Conservation (phyloP, 2,113 vertebrate genomes). For the Pomatostomus ruficeps region DNA sequence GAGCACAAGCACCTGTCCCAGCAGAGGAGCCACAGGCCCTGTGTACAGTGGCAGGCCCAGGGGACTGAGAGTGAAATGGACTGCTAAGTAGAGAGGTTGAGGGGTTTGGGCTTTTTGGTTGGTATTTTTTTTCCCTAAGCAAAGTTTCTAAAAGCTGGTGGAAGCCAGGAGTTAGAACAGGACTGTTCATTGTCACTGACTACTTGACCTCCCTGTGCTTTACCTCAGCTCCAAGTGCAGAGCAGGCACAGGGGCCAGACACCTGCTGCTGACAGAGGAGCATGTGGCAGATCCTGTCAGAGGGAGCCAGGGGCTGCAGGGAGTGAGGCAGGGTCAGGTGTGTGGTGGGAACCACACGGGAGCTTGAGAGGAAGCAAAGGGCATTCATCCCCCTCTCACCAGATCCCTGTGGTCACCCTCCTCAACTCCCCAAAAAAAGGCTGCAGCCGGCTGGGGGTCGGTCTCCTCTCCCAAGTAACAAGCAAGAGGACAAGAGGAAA, state of each 20-base stretch:
- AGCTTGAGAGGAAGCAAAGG: neutral
- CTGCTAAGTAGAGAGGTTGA: neutral
- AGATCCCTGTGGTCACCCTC: fast-evolving
- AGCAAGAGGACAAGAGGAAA: neutral
- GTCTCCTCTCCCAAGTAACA: neutral
- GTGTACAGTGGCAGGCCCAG: fast-evolving
- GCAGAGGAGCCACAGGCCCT: neutral
- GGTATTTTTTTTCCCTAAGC: neutral
- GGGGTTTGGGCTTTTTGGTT: neutral
- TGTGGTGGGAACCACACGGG: fast-evolving
- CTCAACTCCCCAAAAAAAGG: neutral
- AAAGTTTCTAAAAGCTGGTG: neutral
- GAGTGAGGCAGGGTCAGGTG: fast-evolving
- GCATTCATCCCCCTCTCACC: neutral
- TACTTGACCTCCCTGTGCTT: neutral
- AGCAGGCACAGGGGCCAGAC: fast-evolving
- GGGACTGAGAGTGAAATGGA: neutral
- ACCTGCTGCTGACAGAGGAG: neutral
- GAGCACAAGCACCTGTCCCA: neutral
- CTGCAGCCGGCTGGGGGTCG: fast-evolving
- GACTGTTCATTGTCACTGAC: neutral
- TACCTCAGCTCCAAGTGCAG: neutral
- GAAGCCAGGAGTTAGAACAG: neutral
- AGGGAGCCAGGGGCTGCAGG: neutral
- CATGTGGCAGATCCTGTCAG: fast-evolving